Base-by-base conservation (phyloP, 2,888 invertebrate genomes). In the Athalia cordata region DNA sequence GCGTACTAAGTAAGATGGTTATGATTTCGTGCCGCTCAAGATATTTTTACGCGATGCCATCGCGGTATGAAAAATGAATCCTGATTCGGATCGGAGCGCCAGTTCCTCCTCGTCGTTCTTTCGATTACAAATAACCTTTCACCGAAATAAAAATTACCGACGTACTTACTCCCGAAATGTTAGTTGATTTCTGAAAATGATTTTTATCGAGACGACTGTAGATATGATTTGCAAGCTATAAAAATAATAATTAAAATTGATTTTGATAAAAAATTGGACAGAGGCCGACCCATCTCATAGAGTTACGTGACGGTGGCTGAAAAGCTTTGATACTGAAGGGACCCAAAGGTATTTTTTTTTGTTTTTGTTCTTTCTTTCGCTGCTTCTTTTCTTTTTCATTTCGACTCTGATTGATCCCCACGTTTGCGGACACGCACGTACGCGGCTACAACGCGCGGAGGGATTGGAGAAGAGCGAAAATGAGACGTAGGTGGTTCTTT, bases 1-100 rank as follows among this genome's bases (percentile, higher is more conserved):
- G 52, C 68, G 68, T 68, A 68, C 68, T 29, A 55, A 55, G 68
- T 68, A 68, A 68, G 55, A 68, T 68, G 68, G 68, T 55, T 52
- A 55, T 29, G 52, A 68, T 68, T 68, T 55, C 15, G 29, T 29
- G 29, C 29, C 68, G 43, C 55, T 68, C 68, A n/a, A 13, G 61
- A 61, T 13, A 29, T 29, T 29, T 13, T n/a, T 11, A n/a, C 61
- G 61, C 13, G 15, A 67, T 15, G 7, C 13, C 47, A 67, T 67
- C 15, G 5, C 4, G n/a, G 13, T 29, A 29, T 65, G 65, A 65
- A 65, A 65, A 65, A 65, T 65, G 47, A n/a, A 47, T 7, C 43
- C 5, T 47, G 47, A 65, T 29, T 29, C 29, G 29, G 29, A 29
- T 29, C 2, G 29, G 29, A 29, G 29, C 29, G 29, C 29, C 29